Conservation (phyloP, 2,113 vertebrate species). For the Actenoides lindsayi region DNA sequence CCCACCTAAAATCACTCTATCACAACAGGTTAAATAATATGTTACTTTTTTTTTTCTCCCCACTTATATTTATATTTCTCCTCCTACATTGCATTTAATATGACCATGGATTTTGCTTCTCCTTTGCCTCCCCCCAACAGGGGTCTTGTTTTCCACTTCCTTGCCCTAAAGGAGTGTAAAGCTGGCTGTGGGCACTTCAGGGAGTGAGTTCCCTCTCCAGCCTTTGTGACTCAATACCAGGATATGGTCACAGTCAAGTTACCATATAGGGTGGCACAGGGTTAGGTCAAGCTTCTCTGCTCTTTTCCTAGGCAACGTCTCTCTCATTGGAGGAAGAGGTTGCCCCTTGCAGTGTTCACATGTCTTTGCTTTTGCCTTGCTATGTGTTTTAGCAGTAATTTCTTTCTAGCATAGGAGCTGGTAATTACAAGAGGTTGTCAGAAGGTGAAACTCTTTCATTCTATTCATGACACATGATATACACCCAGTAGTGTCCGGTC, state of each 20-base stretch:
- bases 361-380: neutral
- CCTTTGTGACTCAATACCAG: neutral
- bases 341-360: neutral
- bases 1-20: neutral
- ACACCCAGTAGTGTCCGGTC: too few relatives aligned
- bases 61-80: neutral
- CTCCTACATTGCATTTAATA: neutral
- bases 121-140: neutral
- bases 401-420: neutral
- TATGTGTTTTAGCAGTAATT: neutral
- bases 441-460: neutral
- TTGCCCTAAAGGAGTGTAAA: neutral
- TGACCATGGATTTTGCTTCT: neutral
- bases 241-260: neutral
- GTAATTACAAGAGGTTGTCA: neutral
- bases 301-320: neutral
- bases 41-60: neutral
- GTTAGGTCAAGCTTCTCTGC: neutral
- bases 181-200: too few relatives aligned
- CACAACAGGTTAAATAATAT: neutral
- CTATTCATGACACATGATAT: neutral
- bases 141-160: neutral
- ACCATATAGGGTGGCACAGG: neutral
- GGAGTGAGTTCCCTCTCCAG: neutral
- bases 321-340: neutral